A percentile compares a stretch with the other conserved stretches of the same genome.
phyloP scores from a whole-genome alignment of 2,113 vertebrate species.

The Motacilla alba region DNA sequence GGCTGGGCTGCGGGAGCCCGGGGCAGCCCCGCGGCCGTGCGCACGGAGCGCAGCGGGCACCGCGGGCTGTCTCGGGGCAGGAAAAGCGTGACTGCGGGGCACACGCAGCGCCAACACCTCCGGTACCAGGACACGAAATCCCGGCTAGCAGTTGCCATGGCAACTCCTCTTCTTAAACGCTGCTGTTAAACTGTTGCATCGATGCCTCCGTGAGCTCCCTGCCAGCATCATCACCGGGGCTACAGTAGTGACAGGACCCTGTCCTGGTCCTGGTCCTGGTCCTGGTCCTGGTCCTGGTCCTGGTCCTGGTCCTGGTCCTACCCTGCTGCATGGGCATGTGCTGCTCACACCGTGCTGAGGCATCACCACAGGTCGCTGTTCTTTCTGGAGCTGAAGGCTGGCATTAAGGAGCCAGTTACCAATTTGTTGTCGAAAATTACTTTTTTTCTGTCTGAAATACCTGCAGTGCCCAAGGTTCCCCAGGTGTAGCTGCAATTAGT shows the following conservation, averaged over 20 bases:
- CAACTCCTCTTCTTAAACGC: conserved; percentile 29
- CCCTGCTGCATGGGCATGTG: not conserved
- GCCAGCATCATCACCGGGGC: fast-evolving
- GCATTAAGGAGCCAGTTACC: not conserved
- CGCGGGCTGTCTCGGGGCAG: not conserved
- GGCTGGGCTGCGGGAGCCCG: fast-evolving
- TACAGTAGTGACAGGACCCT: not conserved
- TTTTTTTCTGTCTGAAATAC: not conserved
- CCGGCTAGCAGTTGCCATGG: conserved; percentile 30
- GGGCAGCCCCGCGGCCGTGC: not conserved
- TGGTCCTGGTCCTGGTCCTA: too few relatives aligned
- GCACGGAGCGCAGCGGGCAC: fast-evolving
- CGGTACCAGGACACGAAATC: not conserved
- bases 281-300: too few relatives aligned
- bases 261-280: not conserved
- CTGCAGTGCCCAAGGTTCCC: not conserved
- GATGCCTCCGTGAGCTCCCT: fast-evolving
- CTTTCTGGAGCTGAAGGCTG: not conserved
- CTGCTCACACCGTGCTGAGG: fast-evolving
- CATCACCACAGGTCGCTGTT: not conserved
- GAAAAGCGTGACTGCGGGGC: fast-evolving
- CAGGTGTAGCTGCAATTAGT: not conserved
- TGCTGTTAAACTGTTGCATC: not conserved
- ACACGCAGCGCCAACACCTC: not conserved
- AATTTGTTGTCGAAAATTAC: conserved; percentile 16